phyloP scores from a whole-genome alignment of 2,888 invertebrate genomes.

The Parnassius glacialis region DNA sequence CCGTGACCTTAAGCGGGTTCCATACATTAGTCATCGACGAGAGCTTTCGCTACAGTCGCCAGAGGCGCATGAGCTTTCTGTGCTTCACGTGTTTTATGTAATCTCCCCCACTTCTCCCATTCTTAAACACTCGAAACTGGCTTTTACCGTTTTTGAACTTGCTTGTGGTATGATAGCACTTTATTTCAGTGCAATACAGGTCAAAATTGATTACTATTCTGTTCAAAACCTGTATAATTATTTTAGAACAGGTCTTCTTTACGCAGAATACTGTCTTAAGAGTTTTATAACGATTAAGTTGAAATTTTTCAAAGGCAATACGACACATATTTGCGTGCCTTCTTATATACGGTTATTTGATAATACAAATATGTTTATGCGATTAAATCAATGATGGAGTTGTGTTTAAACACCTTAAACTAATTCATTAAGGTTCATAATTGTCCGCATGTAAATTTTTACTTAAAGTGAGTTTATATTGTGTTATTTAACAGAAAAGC shows the following conservation, averaged over 20 bases:
- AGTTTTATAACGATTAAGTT: constrained; percentile 10
- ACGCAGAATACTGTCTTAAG: constrained; percentile 9
- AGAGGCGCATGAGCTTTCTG: constrained; percentile 61
- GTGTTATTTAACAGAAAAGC: constrained; percentile 63
- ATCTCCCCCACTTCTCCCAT: constrained; percentile 50
- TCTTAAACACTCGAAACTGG: constrained; percentile 9
- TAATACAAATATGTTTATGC: constrained; percentile 12
- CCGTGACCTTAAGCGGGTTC: constrained; percentile 34
- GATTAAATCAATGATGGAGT: background rate
- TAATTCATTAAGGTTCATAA: constrained; percentile 38
- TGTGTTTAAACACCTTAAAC: constrained; percentile 29
- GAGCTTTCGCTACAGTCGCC: constrained; percentile 64
- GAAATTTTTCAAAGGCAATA: constrained; percentile 28
- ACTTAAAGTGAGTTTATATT: constrained; percentile 35
- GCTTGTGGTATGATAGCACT: background rate
- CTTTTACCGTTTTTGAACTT: background rate
- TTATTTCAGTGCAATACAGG: constrained; percentile 11
- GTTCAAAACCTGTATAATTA: background rate
- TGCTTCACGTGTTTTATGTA: constrained; percentile 67
- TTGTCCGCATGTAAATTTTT: constrained; percentile 39
- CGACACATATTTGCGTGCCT: constrained; percentile 34
- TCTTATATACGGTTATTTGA: constrained; percentile 8
- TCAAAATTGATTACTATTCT: background rate
- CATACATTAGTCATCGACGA: constrained; percentile 53
- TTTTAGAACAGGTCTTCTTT: constrained; percentile 21